Evolutionary conservation across 1,140 invertebrate genomes (phyloP).

Genomic region (Drosophila biarmipes): DNA sequence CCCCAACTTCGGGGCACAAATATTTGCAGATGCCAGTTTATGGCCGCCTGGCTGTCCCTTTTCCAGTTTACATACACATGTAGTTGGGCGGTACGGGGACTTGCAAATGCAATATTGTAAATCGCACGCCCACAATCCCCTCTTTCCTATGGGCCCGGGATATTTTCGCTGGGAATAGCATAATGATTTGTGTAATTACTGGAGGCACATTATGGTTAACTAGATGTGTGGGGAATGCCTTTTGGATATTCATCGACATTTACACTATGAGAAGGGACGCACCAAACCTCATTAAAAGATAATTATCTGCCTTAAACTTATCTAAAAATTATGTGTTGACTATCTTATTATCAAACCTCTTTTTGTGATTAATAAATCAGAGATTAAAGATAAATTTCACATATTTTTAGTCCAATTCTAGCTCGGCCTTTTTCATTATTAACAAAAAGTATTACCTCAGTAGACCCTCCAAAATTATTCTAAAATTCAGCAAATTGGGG

Average conservation of each 20-base stretch:
- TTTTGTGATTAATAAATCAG: too few relatives aligned
- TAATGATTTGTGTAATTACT: slow-evolving; percentile 44
- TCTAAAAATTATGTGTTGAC: too few relatives aligned
- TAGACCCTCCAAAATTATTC: neutral
- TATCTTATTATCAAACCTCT: too few relatives aligned
- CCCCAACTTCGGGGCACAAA: slow-evolving; percentile 24
- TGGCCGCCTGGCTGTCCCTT: slow-evolving; percentile 25
- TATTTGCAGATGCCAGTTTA: slow-evolving; percentile 64
- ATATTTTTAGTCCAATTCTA: too few relatives aligned
- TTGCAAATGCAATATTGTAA: slow-evolving; percentile 56
- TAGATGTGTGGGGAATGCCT: neutral
- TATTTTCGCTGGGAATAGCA: slow-evolving; percentile 23
- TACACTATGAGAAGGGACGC: neutral
- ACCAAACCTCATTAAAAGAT: neutral
- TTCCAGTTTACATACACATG: neutral
- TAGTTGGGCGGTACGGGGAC: slow-evolving; percentile 19
- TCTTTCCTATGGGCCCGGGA: neutral
- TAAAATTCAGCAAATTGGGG: neutral
- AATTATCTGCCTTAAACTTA: neutral
- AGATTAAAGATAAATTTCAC: too few relatives aligned
- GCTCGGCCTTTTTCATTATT: too few relatives aligned
- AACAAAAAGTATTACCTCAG: neutral
- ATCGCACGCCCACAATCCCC: slow-evolving; percentile 19
- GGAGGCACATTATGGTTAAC: slow-evolving; percentile 3
- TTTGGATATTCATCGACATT: neutral